phyloP scores from a whole-genome alignment of 53 echinoderm and acorn worm genomes.

The Holothuria leucospilota region DNA sequence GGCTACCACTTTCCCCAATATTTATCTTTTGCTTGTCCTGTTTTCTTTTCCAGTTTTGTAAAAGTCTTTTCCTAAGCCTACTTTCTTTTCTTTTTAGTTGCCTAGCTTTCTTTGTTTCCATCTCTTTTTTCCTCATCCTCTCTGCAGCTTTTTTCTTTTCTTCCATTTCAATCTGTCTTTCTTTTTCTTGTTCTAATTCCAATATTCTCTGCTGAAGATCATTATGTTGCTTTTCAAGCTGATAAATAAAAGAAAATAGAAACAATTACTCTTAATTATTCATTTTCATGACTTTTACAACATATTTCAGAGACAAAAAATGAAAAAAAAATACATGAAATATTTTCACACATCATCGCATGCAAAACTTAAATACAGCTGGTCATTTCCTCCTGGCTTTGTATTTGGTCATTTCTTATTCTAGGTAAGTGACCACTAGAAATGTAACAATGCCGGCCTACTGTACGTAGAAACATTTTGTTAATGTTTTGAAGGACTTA shows the following conservation, averaged over 20 bases:
- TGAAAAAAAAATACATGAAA: too few species aligned
- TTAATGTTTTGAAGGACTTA: too few species aligned
- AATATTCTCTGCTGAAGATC: constrained; percentile 75
- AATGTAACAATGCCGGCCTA: too few species aligned
- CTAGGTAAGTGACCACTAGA: too few species aligned
- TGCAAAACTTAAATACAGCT: too few species aligned
- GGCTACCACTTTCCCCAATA: background rate
- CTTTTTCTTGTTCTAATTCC: constrained; percentile 80
- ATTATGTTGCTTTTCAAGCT: constrained; percentile 82
- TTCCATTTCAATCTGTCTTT: constrained; percentile 76
- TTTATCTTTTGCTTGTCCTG: constrained; percentile 14
- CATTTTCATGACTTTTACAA: too few species aligned
- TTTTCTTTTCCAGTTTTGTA: constrained; percentile 39
- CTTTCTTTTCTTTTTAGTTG: constrained; percentile 76
- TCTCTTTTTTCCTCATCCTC: constrained; percentile 63
- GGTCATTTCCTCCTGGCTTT: too few species aligned
- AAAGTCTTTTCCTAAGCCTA: constrained; percentile 75
- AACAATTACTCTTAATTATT: too few species aligned
- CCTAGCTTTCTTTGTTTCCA: constrained; percentile 63
- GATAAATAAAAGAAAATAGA: background rate
- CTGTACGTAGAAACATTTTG: too few species aligned
- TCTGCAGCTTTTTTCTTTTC: constrained; percentile 66
- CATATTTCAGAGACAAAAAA: too few species aligned
- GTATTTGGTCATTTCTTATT: too few species aligned
- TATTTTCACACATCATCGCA: too few species aligned